phyloP scores from a whole-genome alignment of 2,797 vertebrate species.

The Telmatherina bonti region DNA sequence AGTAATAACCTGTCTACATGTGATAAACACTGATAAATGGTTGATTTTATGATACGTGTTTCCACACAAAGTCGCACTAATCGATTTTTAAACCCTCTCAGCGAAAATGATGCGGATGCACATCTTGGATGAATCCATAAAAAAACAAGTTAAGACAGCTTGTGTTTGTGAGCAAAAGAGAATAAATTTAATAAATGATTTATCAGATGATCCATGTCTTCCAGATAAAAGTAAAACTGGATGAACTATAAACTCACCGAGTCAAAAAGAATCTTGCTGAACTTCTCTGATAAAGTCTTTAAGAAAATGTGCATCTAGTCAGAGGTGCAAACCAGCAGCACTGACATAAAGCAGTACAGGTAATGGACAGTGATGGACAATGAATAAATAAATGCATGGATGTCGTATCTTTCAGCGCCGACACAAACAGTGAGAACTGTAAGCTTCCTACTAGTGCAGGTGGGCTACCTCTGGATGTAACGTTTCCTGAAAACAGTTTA shows the following conservation, averaged over 20 bases:
- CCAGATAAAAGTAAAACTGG: neutral
- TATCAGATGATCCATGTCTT: neutral
- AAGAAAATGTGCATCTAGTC: too few relatives aligned
- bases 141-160: neutral
- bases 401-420: too few relatives aligned
- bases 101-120: neutral
- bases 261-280: neutral
- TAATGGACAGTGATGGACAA: too few relatives aligned
- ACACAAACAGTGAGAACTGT: too few relatives aligned
- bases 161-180: neutral
- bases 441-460: too few relatives aligned
- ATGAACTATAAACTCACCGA: neutral
- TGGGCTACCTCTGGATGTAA: too few relatives aligned
- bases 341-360: too few relatives aligned
- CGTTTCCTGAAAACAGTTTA: too few relatives aligned
- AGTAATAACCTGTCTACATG: neutral
- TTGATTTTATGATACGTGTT: neutral
- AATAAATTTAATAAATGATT: neutral
- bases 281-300: too few relatives aligned
- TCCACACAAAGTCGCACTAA: neutral
- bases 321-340: too few relatives aligned
- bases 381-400: too few relatives aligned
- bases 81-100: neutral
- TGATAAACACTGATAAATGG: neutral
- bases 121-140: neutral